Evolutionary conservation across 2,113 vertebrate species (phyloP), one percentile per base, ranked within the genome.

Genomic region (Nothoprocta pentlandii): DNA sequence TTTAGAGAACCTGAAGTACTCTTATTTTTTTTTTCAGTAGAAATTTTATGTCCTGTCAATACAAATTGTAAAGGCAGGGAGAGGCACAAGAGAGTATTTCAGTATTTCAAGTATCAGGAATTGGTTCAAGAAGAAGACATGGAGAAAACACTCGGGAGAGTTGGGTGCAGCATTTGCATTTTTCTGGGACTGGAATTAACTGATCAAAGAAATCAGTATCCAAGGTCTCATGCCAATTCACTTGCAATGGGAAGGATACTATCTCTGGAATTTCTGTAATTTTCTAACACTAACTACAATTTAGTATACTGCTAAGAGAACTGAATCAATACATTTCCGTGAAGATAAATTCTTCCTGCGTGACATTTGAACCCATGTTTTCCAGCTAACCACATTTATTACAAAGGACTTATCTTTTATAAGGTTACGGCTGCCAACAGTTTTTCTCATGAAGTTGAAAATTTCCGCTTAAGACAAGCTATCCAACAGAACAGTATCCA

Each of bases 401-500:
- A 76, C 32, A 54, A 26, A 67, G 46, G 26, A 12, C 4, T 56
- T 77, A 70, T 58, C 67, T 46, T 30, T 80, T 44, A 5, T 53
- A 74, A 96, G 96, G 68, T 86, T 87, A 42, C 85, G 75, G 25
- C 78, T 76, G 79, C 70, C 36, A 53, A 30, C 71, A 73, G 42
- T 58, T 89, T 89, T 64, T n/a, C 69, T 75, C 53, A 36, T 23
- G 36, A 69, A 73, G 53, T 5, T 25, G 74, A 75, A 67, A 63
- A 66, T 39, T 23, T 36, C 68, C 16, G 15, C 58, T 63, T 78
- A 28, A 87, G 49, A 56, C 62, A 70, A 73, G 59, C 32, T 28
- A 32, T 41, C 26, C 59, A 0, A 64, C 77, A 80, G 58, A 84
- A 39, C 76, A 92, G 10, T 53, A 30, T 17, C 26, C 63, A 94